These are phyloP conservation scores for Priocnemis perturbator DNA, from an alignment of 2,888 invertebrate species.

Conservation along the genomic window DNA sequence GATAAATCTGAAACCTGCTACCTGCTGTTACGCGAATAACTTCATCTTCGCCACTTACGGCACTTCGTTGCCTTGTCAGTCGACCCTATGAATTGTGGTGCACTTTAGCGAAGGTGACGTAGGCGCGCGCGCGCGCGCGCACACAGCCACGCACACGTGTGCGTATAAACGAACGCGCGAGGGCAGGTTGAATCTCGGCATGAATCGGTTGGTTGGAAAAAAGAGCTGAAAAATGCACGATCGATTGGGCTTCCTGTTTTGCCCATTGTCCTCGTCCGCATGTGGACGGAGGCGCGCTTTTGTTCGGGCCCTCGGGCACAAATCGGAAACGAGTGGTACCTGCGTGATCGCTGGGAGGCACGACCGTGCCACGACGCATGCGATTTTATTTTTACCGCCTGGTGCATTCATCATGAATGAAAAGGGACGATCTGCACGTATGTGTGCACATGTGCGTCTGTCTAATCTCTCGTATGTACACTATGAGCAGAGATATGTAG, in stretches of 20 bases:
- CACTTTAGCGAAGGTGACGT: too few species aligned
- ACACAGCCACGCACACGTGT: background rate
- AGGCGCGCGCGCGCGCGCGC: too few species aligned
- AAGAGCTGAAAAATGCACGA: constrained; percentile 22
- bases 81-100: too few species aligned
- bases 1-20: too few species aligned
- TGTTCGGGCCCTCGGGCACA: constrained; percentile 31
- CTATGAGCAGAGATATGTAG: too few species aligned
- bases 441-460: background rate
- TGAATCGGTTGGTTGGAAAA: too few species aligned
- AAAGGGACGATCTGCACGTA: constrained; percentile 8
- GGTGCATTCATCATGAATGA: constrained; percentile 35
- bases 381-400: constrained; percentile 38
- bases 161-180: background rate
- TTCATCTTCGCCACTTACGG: too few species aligned
- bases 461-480: too few species aligned
- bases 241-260: constrained; percentile 40
- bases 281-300: constrained; percentile 14
- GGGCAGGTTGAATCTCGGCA: background rate
- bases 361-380: constrained; percentile 30
- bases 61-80: too few species aligned
- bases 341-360: constrained; percentile 19
- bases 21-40: too few species aligned
- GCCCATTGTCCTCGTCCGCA: constrained; percentile 23
- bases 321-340: constrained; percentile 46